These are phyloP conservation scores for Napeogenes sylphis DNA, from an alignment of 2,888 invertebrate genomes.

Conservation along the genomic window DNA sequence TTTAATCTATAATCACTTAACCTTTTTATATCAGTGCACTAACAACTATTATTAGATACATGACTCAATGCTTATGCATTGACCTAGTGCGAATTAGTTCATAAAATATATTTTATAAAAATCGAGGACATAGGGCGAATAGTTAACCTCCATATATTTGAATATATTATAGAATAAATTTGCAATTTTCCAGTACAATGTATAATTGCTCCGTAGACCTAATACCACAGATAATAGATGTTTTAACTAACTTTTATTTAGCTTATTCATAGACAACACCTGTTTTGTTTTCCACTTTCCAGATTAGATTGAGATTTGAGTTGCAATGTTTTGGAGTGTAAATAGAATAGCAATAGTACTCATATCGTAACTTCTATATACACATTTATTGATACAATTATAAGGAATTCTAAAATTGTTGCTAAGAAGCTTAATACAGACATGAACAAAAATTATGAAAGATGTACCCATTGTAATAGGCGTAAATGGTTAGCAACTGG, in stretches of 20 bases:
- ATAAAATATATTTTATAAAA: too few species aligned
- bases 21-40: too few species aligned
- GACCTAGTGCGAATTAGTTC: too few species aligned
- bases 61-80: too few species aligned
- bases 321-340: slow-evolving; percentile 2
- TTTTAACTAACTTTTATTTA: too few species aligned
- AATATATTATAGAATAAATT: background rate
- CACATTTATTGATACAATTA: background rate
- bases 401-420: too few species aligned
- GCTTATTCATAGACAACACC: background rate
- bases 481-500: slow-evolving; percentile 71
- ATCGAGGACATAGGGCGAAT: too few species aligned
- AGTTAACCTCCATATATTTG: too few species aligned
- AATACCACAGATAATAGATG: too few species aligned
- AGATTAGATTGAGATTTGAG: background rate
- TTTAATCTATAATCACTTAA: too few species aligned
- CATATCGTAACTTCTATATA: background rate
- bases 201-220: background rate
- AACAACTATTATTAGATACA: too few species aligned
- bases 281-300: slow-evolving; percentile 3
- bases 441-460: slow-evolving; percentile 73
- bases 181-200: too few species aligned
- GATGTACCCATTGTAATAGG: slow-evolving; percentile 68
- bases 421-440: slow-evolving; percentile 17
- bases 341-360: background rate